These are phyloP conservation scores for Idaea aversata DNA, from an alignment of 2,888 invertebrate genomes.

Conservation along the genomic window DNA sequence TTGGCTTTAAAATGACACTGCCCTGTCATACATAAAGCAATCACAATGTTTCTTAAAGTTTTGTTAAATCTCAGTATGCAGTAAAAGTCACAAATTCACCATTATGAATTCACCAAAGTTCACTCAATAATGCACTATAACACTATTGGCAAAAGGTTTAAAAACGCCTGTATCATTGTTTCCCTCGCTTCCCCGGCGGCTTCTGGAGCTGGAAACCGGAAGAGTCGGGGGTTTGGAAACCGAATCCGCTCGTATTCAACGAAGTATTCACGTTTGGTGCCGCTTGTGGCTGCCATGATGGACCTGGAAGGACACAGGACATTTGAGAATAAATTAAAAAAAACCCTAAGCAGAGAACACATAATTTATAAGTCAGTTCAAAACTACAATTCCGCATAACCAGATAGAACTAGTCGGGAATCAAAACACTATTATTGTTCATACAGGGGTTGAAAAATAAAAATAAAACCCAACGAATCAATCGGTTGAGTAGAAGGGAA, in stretches of 20 bases:
- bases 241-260: conserved; percentile 44
- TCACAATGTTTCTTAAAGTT: too few species aligned
- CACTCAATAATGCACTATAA: not conserved
- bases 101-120: not conserved
- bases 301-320: conserved; percentile 33
- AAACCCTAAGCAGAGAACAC: too few species aligned
- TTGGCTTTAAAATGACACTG: too few species aligned
- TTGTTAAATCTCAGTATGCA: not conserved
- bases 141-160: conserved; percentile 13
- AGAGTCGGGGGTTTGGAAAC: conserved; percentile 37
- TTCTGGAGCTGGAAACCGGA: conserved; percentile 84
- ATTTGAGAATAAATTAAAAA: too few species aligned
- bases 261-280: conserved; percentile 39
- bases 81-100: not conserved
- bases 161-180: conserved; percentile 79
- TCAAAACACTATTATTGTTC: too few species aligned
- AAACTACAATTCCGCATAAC: too few species aligned
- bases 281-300: conserved; percentile 59
- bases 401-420: too few species aligned
- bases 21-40: too few species aligned
- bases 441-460: too few species aligned
- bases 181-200: conserved; percentile 85
- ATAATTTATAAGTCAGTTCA: too few species aligned
- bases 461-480: too few species aligned
- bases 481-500: too few species aligned